Evolutionary conservation across 2,888 invertebrate genomes (phyloP), one percentile per base, ranked within the genome.

Genomic region (Patella depressa): DNA sequence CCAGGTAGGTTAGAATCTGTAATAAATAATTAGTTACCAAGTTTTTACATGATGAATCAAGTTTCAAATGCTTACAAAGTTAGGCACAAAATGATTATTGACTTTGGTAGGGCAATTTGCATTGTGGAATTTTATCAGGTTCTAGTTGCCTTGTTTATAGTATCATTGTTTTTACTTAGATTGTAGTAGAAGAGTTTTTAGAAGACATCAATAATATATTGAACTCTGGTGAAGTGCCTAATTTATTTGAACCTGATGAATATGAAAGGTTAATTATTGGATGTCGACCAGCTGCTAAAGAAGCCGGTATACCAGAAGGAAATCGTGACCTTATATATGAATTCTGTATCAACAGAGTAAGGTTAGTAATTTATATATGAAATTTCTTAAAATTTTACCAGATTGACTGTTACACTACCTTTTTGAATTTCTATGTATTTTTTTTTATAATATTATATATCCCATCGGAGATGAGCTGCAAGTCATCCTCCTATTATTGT

Each of bases 141-240:
- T 45, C 17, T 7, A 45, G 45, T 45, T 45, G 45, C 45, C 0
- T 0, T 45, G 45, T 45, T 45, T 45, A 45, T 45, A 45, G 7
- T 45, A 45, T 9, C 9, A 45, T 45, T 45, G 45, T 45, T 45
- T 45, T 7, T 54, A 76, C 79, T 53, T 79, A 97, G 92, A 97
- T 97, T 85, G 95, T 96, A 0, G 94, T 95, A 79, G 97, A 97
- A 89, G 97, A 96, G 89, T 97, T 97, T 90, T 92, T 97, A 1
- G 97, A 97, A 90, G 97, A 97, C 86, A 95, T 97, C 73, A 97
- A 97, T 89, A 97, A 97, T 88, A 95, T 97, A 89, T 93, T 97
- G 0, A 97, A 97, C 91, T 96, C 97, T 14, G 97, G 96, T 73
- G 97, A 97, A 89, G 96, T 97, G 1, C 97, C 97, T 0, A 97